phyloP scores from a whole-genome alignment of 2,797 vertebrate species.

The Hemitrygon akajei region DNA sequence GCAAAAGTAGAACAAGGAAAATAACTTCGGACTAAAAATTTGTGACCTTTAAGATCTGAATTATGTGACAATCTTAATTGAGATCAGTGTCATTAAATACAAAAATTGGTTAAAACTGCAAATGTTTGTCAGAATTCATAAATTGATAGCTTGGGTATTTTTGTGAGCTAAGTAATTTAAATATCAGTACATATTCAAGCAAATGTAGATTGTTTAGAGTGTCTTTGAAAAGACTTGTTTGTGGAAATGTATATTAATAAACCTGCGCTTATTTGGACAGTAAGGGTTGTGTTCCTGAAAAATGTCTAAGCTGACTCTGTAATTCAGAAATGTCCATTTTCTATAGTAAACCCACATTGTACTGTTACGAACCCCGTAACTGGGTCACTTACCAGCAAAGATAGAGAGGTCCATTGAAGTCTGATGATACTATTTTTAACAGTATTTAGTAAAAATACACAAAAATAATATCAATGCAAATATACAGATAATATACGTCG shows the following conservation, averaged over 20 bases:
- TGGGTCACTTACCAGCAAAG: too few relatives aligned
- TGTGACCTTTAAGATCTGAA: not conserved
- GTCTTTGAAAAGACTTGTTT: not conserved
- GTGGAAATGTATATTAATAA: not conserved
- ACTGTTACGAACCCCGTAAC: too few relatives aligned
- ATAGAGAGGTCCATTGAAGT: too few relatives aligned
- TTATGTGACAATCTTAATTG: not conserved
- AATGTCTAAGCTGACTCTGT: too few relatives aligned
- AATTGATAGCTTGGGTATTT: not conserved
- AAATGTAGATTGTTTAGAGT: not conserved
- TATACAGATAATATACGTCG: too few relatives aligned
- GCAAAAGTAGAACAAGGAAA: not conserved
- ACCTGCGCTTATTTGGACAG: not conserved
- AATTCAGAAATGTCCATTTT: too few relatives aligned
- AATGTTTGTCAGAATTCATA: not conserved
- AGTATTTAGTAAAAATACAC: too few relatives aligned
- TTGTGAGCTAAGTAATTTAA: not conserved
- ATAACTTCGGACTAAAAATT: not conserved
- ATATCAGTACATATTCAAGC: not conserved
- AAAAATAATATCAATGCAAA: too few relatives aligned
- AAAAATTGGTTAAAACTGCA: not conserved
- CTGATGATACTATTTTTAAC: too few relatives aligned
- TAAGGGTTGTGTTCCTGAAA: too few relatives aligned
- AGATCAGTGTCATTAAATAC: not conserved
- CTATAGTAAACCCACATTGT: too few relatives aligned